Evolutionary conservation across 2,113 vertebrate species (phyloP).

Genomic region (Cynoglossus semilaevis): DNA sequence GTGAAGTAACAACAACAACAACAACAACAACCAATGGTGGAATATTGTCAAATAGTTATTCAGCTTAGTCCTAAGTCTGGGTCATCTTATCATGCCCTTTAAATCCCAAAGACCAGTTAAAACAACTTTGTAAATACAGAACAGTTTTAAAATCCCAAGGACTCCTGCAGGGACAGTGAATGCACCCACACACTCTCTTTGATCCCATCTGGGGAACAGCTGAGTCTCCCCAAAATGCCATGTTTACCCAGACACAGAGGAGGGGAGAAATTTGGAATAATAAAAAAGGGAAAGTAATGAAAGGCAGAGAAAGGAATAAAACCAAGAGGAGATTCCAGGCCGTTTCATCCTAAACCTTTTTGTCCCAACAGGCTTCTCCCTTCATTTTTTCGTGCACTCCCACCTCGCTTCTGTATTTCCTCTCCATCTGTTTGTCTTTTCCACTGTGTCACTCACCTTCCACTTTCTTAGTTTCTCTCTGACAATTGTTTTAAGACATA

Average conservation of each 20-base stretch:
- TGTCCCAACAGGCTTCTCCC: conserved; percentile 15
- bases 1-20: too few relatives aligned
- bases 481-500: too few relatives aligned
- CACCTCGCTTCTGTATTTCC: conserved; percentile 28
- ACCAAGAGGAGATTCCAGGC: conserved; percentile 7
- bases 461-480: not conserved
- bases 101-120: not conserved
- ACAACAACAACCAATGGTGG: too few relatives aligned
- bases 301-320: conserved; percentile 12
- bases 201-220: conserved; percentile 63
- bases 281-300: conserved; percentile 14
- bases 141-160: conserved; percentile 5
- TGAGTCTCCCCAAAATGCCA: conserved; percentile 40
- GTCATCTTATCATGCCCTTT: not conserved
- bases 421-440: conserved; percentile 35
- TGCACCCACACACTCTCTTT: conserved; percentile 29
- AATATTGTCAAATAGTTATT: too few relatives aligned
- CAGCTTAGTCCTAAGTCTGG: not conserved
- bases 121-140: conserved; percentile 12
- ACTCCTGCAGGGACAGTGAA: not conserved
- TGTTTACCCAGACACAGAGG: conserved; percentile 18
- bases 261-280: conserved; percentile 3
- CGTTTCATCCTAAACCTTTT: conserved; percentile 21
- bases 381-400: conserved; percentile 5
- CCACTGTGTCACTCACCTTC: conserved; percentile 3